Conservation (phyloP, 92 coral and sea anemone genomes). For the Epizoanthus ramosus region DNA sequence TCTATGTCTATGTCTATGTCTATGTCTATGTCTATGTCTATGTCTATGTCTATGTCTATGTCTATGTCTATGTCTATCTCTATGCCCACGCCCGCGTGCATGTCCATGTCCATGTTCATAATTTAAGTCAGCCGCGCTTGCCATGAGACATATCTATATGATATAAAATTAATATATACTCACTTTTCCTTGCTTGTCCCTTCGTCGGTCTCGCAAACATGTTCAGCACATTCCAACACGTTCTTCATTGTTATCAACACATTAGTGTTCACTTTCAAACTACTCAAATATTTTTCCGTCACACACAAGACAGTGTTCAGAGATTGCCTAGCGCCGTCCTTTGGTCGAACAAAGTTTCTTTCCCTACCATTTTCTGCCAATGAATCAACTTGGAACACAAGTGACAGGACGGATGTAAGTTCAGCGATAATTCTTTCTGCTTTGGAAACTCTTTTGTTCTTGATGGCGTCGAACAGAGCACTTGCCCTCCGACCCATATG, state of each 20-base stretch:
- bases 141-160: too few relatives aligned
- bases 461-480: not conserved
- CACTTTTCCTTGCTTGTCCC: conserved; percentile 14
- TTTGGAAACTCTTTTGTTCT: conserved; percentile 18
- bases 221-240: conserved; percentile 30
- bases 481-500: not conserved
- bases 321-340: not conserved
- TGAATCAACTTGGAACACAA: conserved; percentile 66
- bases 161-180: not conserved
- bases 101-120: too few relatives aligned
- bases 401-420: conserved; percentile 49
- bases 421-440: conserved; percentile 56
- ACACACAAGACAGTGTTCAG: not conserved
- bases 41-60: too few relatives aligned
- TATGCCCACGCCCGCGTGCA: too few relatives aligned
- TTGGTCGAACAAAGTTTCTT: conserved; percentile 47
- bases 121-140: too few relatives aligned
- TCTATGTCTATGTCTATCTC: too few relatives aligned
- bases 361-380: conserved; percentile 51
- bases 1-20: too few relatives aligned
- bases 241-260: conserved; percentile 62
- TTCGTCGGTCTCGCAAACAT: not conserved
- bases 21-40: too few relatives aligned
- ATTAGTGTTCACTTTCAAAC: conserved; percentile 70
- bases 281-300: conserved; percentile 49